Conservation (phyloP, 2,113 vertebrate species). For the Lonchura striata region DNA sequence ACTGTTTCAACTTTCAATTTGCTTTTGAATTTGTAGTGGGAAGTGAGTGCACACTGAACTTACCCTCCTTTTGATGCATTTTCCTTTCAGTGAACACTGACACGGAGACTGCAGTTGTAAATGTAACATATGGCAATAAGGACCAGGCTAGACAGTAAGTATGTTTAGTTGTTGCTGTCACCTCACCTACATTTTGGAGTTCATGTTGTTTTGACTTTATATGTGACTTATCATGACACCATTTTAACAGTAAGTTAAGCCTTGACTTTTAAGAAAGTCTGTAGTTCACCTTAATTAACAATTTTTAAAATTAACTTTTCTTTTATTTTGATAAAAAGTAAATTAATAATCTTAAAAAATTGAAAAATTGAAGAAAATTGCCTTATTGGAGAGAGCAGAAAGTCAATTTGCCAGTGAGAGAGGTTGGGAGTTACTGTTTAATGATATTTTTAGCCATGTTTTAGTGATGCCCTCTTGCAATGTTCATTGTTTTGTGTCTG, state of each 20-base stretch:
- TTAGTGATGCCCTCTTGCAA: background rate
- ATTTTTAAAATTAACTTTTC: background rate
- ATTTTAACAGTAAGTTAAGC: background rate
- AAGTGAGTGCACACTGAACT: conserved; percentile 8
- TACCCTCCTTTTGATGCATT: conserved; percentile 7
- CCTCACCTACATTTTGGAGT: background rate
- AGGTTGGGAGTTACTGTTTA: background rate
- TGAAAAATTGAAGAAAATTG: background rate
- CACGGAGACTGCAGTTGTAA: conserved; percentile 97
- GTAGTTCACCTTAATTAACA: background rate
- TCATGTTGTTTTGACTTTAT: background rate
- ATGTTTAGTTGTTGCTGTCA: background rate
- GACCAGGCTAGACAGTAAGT: conserved; percentile 98
- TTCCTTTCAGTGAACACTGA: conserved; percentile 91
- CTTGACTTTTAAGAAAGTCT: background rate
- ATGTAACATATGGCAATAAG: conserved; percentile 93
- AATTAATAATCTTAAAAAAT: background rate
- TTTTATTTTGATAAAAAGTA: background rate
- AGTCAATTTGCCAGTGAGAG: background rate
- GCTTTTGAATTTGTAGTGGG: conserved; percentile 20
- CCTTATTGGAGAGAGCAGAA: background rate
- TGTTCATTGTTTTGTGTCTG: background rate
- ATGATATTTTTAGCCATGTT: background rate
- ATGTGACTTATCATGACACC: background rate
- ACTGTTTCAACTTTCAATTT: conserved; percentile 27